Conservation (phyloP, 2,797 vertebrate species). For the Craterocephalus amniculus region DNA sequence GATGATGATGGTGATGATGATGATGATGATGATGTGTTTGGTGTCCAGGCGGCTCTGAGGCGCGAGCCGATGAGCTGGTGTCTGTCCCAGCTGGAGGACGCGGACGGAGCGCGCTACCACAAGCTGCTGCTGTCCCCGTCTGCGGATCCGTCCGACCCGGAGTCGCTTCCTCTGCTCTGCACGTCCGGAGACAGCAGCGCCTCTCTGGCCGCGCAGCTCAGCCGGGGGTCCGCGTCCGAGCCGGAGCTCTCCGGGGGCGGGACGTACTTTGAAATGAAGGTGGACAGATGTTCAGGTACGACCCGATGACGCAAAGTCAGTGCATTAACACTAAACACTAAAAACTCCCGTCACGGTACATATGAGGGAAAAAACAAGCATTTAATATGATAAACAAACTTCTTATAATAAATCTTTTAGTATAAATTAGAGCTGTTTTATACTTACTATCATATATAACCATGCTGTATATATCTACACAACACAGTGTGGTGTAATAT, state of each 20-base stretch:
- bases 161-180: conserved; percentile 61
- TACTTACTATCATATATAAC: too few species aligned
- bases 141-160: conserved; percentile 77
- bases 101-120: conserved; percentile 79
- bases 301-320: too few species aligned
- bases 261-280: conserved; percentile 71
- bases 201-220: conserved; percentile 72
- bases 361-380: too few species aligned
- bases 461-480: too few species aligned
- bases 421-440: too few species aligned
- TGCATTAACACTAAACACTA: too few species aligned
- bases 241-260: conserved; percentile 42
- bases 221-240: too few species aligned
- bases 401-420: too few species aligned
- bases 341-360: too few species aligned
- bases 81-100: conserved; percentile 86
- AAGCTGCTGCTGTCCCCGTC: conserved; percentile 73
- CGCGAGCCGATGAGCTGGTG: conserved; percentile 89
- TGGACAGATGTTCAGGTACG: conserved; percentile 31
- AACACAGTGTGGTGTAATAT: too few species aligned
- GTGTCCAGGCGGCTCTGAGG: conserved; percentile 83
- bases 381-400: too few species aligned
- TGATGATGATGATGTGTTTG: background rate
- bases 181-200: conserved; percentile 69
- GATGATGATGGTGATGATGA: too few species aligned